Percentiles rank a stretch among this genome's conserved stretches.
Evolutionary conservation across 1,140 invertebrate species (phyloP).

Genomic region (Drosophila tsacasi): DNA sequence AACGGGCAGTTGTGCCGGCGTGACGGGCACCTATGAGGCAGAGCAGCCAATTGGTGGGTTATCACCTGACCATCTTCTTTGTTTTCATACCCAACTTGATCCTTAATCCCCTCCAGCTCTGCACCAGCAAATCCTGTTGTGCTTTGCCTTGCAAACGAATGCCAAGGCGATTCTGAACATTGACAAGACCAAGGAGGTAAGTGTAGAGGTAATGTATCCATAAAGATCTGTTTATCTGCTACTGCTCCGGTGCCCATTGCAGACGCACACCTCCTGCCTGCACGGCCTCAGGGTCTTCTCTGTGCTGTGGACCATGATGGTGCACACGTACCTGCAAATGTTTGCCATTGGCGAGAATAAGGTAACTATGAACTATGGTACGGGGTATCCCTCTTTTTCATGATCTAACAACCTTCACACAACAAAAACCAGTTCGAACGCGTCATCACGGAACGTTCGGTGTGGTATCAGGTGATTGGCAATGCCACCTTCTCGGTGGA

Average conservation of each 20-base stretch:
- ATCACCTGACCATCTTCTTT: too few relatives aligned
- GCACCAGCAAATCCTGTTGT: constrained; percentile 84
- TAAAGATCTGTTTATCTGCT: constrained; percentile 1
- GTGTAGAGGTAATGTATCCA: constrained; percentile 9
- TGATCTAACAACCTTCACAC: background rate
- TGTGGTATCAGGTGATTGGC: constrained; percentile 93
- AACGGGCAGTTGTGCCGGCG: constrained; percentile 68
- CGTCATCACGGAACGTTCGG: constrained; percentile 91
- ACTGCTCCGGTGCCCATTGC: constrained; percentile 14
- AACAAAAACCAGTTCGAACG: constrained; percentile 87
- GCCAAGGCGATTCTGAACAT: constrained; percentile 88
- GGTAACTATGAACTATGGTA: constrained; percentile 31
- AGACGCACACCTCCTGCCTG: constrained; percentile 91
- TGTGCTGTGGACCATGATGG: constrained; percentile 96
- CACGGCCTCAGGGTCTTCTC: constrained; percentile 94
- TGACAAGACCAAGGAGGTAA: constrained; percentile 85
- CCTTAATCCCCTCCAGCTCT: constrained; percentile 32
- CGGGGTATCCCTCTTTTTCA: background rate
- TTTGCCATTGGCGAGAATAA: constrained; percentile 91
- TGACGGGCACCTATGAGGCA: constrained; percentile 70
- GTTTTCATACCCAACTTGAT: background rate
- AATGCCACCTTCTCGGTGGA: constrained; percentile 96
- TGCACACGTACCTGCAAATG: constrained; percentile 94
- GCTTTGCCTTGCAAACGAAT: constrained; percentile 87
- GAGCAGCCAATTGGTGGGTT: constrained; percentile 70